Percentiles rank a stretch among this genome's conserved stretches.
These are phyloP conservation scores for Crocallis elinguaria DNA, from an alignment of 2,888 invertebrate genomes.

Conservation along the genomic window DNA sequence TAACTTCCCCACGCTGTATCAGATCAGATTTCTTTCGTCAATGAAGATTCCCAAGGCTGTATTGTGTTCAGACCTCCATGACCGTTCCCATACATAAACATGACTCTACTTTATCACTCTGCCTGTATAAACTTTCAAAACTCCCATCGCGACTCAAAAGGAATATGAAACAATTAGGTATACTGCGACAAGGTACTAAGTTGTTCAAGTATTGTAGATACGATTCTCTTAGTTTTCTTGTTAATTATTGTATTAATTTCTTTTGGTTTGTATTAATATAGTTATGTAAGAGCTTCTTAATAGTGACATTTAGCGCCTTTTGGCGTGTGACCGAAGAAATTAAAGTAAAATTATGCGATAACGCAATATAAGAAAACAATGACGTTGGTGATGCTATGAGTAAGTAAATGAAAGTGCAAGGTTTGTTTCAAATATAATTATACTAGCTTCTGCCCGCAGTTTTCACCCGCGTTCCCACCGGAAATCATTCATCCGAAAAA, in stretches of 20 bases:
- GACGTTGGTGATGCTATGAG: no score
- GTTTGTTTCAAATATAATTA: no score
- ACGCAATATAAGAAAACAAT: background rate
- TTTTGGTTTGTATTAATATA: background rate
- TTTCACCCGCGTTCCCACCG: no score
- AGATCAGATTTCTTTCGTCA: constrained; percentile 13
- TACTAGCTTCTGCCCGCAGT: no score
- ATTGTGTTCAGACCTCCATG: constrained; percentile 41
- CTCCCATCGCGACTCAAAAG: background rate
- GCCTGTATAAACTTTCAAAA: background rate
- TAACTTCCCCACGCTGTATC: constrained; percentile 5
- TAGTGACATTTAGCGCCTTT: constrained; percentile 13
- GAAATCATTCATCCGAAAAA: no score
- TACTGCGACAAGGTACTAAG: constrained; percentile 3
- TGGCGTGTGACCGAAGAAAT: constrained; percentile 16
- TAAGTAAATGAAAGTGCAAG: no score
- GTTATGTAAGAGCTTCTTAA: constrained; percentile 18
- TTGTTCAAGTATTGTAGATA: background rate
- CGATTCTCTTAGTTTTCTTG: constrained; percentile 16
- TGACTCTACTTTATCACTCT: background rate
- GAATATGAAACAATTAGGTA: background rate
- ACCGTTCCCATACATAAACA: constrained; percentile 33
- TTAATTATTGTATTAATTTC: constrained; percentile 22
- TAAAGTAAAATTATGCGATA: background rate
- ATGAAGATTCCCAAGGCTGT: constrained; percentile 34